Conservation (phyloP, 2,888 invertebrate genomes). For the Lycaena phlaeas region DNA sequence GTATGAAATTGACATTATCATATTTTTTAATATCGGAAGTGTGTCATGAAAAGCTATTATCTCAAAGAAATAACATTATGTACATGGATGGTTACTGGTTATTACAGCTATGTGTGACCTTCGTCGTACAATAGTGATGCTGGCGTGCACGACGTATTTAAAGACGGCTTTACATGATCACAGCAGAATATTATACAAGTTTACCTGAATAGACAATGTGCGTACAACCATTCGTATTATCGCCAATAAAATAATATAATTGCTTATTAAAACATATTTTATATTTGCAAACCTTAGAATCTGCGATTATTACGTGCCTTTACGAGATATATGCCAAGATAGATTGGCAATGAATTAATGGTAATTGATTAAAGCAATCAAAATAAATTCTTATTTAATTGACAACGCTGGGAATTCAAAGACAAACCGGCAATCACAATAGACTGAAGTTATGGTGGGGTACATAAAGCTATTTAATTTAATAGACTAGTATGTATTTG, state of each 20-base stretch:
- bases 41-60: conserved; percentile 14
- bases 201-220: neutral
- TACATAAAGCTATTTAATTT: too few species aligned
- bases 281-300: too few species aligned
- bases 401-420: neutral
- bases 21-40: conserved; percentile 8
- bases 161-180: conserved; percentile 34
- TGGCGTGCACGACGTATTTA: conserved; percentile 33
- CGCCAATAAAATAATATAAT: too few species aligned
- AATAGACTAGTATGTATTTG: too few species aligned
- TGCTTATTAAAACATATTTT: too few species aligned
- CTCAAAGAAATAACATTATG: conserved; percentile 17
- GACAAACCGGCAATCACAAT: neutral
- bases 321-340: neutral
- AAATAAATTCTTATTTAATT: neutral
- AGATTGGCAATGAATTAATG: neutral
- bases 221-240: too few species aligned
- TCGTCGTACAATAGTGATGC: conserved; percentile 50
- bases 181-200: neutral
- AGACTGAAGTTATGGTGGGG: too few species aligned
- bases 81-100: conserved; percentile 24
- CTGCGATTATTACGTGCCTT: neutral
- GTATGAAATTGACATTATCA: too few species aligned
- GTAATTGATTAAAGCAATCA: neutral
- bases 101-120: conserved; percentile 44